Evolutionary conservation across 2,888 invertebrate species (phyloP), one percentile per base, ranked within the genome.

Genomic region (Thera britannica): DNA sequence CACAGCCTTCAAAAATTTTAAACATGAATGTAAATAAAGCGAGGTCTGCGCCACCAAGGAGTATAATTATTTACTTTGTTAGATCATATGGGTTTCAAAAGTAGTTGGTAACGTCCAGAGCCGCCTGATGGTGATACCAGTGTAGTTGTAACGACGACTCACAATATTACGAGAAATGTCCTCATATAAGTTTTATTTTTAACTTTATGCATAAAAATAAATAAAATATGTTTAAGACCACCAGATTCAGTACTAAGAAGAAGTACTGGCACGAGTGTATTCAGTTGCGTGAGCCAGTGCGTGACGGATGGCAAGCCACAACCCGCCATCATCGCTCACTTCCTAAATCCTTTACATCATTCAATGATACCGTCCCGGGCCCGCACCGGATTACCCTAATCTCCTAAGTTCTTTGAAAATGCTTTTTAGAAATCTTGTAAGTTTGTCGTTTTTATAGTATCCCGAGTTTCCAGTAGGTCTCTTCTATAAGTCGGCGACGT

Each of bases 391-490:
- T 55, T 65, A 60, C 59, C 41, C 48, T 65, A 65, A 49, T 65
- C 60, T 63, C 55, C 38, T 41, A 52, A 60, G 51, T 52, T 64
- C 60, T 52, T 34, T 59, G 59, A 58, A 58, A 58, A 62, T 46
- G 57, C 44, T 34, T 64, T 65, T 61, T 55, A 58, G 57, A 61
- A 64, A 61, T 64, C 57, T 62, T 62, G 61, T 68, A 64, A 65
- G 68, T 68, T 64, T 52, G 60, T 54, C 68, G 64, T 60, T 65
- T 64, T 68, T 65, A 61, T 68, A 48, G 65, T 57, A 35, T 61
- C 51, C 12, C n/a, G 64, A 69, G 73, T 71, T 69, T 67, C 69
- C 67, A 67, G 64, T 61, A 65, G 67, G 65, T 9, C 63, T 35
- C 58, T 62, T 73, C 67, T 70, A 58, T 58, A 62, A 62, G 49